These are phyloP conservation scores for Rana temporaria DNA, from an alignment of 2,113 vertebrate species.

Conservation along the genomic window DNA sequence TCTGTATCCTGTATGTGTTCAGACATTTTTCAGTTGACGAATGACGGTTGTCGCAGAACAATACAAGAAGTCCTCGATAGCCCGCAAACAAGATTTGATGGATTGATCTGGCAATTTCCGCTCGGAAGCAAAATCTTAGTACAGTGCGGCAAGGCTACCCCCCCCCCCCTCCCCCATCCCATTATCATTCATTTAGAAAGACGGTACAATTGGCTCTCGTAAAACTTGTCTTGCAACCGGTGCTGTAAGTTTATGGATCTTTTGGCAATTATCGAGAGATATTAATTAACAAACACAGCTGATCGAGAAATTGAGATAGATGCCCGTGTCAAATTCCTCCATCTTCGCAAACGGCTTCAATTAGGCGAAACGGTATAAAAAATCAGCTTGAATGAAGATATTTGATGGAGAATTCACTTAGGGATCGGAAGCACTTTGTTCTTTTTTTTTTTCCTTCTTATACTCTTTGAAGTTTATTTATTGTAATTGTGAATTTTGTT, in stretches of 20 bases:
- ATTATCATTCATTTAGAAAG: background rate
- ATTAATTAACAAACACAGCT: slow-evolving; percentile 26
- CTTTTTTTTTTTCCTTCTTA: background rate
- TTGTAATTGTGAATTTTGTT: background rate
- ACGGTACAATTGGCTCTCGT: slow-evolving; percentile 11
- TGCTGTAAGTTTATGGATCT: background rate
- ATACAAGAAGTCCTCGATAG: slow-evolving; percentile 20
- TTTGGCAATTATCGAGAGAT: slow-evolving; percentile 15
- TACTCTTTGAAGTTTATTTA: background rate
- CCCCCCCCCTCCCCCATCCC: background rate
- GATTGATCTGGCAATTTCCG: slow-evolving; percentile 36
- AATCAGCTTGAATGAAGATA: background rate
- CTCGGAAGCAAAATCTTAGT: slow-evolving; percentile 10
- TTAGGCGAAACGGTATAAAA: background rate
- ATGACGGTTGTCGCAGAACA: slow-evolving; percentile 40
- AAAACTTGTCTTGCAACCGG: slow-evolving; percentile 2
- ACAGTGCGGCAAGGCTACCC: background rate
- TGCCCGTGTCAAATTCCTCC: slow-evolving; percentile 7
- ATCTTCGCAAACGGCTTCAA: background rate
- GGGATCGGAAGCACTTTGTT: too few relatives aligned
- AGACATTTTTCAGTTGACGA: slow-evolving; percentile 25
- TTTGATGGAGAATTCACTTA: background rate
- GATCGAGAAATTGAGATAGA: slow-evolving; percentile 45
- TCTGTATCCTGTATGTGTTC: slow-evolving; percentile 17
- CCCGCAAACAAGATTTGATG: slow-evolving; percentile 21